These are phyloP conservation scores for Ephydatia muelleri DNA, from an alignment of 37 sponge, comb jelly and placozoan species.

Conservation along the genomic window DNA sequence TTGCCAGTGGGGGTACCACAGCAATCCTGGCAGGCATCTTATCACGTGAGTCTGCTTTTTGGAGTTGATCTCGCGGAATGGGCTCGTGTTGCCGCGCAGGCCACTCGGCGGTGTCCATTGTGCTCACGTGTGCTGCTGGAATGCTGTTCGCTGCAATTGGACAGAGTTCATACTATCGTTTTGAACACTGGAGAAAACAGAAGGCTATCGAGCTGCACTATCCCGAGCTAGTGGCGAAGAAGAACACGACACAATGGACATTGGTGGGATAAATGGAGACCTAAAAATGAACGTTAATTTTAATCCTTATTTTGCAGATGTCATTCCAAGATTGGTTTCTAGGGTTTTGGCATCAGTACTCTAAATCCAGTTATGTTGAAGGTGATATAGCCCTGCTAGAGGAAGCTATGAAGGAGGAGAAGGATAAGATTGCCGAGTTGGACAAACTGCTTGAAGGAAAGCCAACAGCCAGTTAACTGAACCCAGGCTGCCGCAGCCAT, in stretches of 20 bases:
- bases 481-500: neutral
- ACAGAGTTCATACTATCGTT: conserved; percentile 36
- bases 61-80: neutral
- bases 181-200: conserved; percentile 54
- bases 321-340: conserved; percentile 26
- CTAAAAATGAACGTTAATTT: neutral
- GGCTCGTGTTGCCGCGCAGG: neutral
- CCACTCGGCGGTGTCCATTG: neutral
- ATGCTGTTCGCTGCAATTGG: conserved; percentile 17
- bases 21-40: conserved; percentile 33
- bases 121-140: conserved; percentile 24
- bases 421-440: conserved; percentile 14
- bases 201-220: conserved; percentile 66
- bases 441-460: conserved; percentile 24
- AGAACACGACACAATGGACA: conserved; percentile 22
- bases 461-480: neutral
- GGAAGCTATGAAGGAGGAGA: conserved; percentile 38
- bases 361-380: neutral
- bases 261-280: conserved; percentile 15
- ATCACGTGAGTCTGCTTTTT: conserved; percentile 29
- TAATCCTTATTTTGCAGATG: conserved; percentile 6
- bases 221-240: conserved; percentile 41
- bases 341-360: conserved; percentile 49
- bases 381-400: conserved; percentile 23
- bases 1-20: conserved; percentile 50